These are phyloP conservation scores for Anastrepha obliqua DNA, from an alignment of 1,140 invertebrate genomes.

Conservation along the genomic window DNA sequence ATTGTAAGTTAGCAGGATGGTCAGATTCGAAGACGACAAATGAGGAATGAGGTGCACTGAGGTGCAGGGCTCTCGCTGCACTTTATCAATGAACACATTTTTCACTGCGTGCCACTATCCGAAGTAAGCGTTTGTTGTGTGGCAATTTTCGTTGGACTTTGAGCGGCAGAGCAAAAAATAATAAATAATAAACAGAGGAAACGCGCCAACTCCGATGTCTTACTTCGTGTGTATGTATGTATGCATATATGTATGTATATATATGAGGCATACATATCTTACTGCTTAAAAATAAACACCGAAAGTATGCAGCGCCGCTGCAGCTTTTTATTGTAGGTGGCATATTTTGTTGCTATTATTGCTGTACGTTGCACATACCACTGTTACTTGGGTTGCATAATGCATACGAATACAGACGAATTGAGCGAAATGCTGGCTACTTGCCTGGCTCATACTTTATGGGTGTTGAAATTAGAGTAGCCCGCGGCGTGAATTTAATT, in stretches of 20 bases:
- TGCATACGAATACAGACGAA: neutral
- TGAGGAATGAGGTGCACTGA: constrained; percentile 14
- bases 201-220: neutral
- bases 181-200: neutral
- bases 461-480: constrained; percentile 45
- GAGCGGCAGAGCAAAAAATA: neutral
- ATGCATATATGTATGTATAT: neutral
- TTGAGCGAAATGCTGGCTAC: neutral
- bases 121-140: neutral
- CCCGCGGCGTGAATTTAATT: constrained; percentile 34
- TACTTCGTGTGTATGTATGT: neutral
- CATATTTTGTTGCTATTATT: neutral
- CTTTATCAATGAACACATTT: constrained; percentile 47
- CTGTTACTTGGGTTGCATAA: neutral
- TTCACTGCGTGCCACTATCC: constrained; percentile 6
- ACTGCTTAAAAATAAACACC: neutral
- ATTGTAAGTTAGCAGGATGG: neutral
- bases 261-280: neutral
- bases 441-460: constrained; percentile 1
- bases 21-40: constrained; percentile 23
- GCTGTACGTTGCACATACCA: neutral
- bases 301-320: neutral
- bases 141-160: constrained; percentile 40
- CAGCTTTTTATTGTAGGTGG: neutral
- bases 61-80: constrained; percentile 9